Evolutionary conservation across 2,113 vertebrate species (phyloP), one percentile per base, ranked within the genome.

Genomic region (Oncorhynchus gorbuscha): DNA sequence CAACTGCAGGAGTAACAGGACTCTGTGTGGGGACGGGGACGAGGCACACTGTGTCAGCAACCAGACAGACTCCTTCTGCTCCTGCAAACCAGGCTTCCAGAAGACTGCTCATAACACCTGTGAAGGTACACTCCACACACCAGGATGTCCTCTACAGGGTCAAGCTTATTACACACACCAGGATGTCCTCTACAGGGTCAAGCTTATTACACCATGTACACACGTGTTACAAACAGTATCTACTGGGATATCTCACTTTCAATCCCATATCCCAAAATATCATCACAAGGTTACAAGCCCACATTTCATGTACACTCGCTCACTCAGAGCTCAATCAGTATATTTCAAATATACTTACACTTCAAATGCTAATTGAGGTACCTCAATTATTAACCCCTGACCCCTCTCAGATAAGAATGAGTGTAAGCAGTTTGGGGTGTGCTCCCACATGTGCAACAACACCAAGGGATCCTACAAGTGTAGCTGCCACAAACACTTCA

Each of bases 361-460:
- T 26, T 24, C 22, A 32, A 9, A 28, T 30, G 65, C 28, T 30
- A 4, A 8, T 12, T 26, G 11, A 26, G 7, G 1, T n/a, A n/a
- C 0, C 12, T 30, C 28, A 28, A 28, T 30, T 11, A 14, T n/a
- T 66, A 45, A 26, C 32, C 20, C 5, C 39, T 45, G 39, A 11
- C 39, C 14, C 82, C 26, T 88, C 74, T 71, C 76, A 99, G 97
- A 99, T 59, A 90, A 96, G 85, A 97, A 99, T 0, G 97, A 99
- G 87, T 99, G 97, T 87, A 88, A 93, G 72, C 93, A 91, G 76
- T 98, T 98, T 0, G 97, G 96, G 20, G 90, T 93, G 68, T 99
- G 97, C 88, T 98, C 97, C 0, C 97, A 99, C 74, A 92, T 97
- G 79, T 99, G 97, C 89, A 99, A 99, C 93, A 99, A 99, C 90